Evolutionary conservation across 2,113 vertebrate genomes (phyloP).

Genomic region (Onychostruthus taczanowskii): DNA sequence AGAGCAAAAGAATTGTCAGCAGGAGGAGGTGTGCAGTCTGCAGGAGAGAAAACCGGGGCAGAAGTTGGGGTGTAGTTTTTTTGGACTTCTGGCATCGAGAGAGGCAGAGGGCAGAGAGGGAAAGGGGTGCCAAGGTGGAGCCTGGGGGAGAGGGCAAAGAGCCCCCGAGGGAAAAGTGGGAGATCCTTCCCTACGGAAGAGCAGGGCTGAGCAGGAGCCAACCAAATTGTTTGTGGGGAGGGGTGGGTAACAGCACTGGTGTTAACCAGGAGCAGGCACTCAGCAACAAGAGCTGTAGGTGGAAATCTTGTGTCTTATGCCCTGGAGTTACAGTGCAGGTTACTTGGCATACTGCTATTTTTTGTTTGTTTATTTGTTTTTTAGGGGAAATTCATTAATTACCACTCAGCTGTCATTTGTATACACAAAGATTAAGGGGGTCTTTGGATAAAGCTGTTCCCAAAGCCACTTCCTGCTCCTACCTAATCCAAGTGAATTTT

Average conservation of each 20-base stretch:
- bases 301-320: neutral
- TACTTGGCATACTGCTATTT: fast-evolving
- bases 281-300: fast-evolving
- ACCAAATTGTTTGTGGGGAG: fast-evolving
- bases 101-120: neutral
- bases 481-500: neutral
- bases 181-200: fast-evolving
- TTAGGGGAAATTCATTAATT: neutral
- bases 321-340: neutral
- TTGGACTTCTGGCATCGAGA: neutral
- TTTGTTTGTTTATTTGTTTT: neutral
- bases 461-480: neutral
- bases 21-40: neutral
- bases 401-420: neutral
- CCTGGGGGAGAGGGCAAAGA: neutral
- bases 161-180: fast-evolving
- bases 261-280: fast-evolving
- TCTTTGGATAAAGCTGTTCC: neutral
- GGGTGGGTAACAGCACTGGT: neutral
- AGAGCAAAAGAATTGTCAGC: neutral
- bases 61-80: neutral
- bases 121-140: neutral
- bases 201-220: no score
- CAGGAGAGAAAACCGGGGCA: neutral
- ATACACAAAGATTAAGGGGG: neutral